Base-by-base conservation (phyloP, 2,797 vertebrate genomes). In the Botia almorhae region DNA sequence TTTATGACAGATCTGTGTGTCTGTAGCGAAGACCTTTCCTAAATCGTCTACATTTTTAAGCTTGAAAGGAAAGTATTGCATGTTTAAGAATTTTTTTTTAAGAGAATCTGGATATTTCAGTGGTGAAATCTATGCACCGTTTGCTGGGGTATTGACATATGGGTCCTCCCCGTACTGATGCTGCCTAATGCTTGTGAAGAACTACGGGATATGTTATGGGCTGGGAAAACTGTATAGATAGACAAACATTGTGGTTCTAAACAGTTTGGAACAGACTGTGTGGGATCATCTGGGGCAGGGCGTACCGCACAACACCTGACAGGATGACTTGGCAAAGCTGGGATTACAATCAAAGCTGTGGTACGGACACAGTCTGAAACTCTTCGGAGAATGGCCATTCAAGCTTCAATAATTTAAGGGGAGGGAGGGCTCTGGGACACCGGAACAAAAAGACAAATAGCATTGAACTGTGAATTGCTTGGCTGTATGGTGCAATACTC, bases 301-400 rank as follows among this genome's bases (percentile, higher is more conserved):
- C 36, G 78, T 36, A 82, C 83, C 84, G 82, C 83, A 75, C 74
- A 79, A 43, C 74, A 82, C 74, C 82, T 85, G 86, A 86, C 80
- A 82, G 84, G 84, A 90, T 91, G 91, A 93, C 89, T 89, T 85
- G 87, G 90, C 91, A 93, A 87, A 90, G 87, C 83, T 16, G 8
- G 71, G 69, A 50, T 79, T 84, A 85, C 85, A 88, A 87, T 84
- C 65, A 82, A 89, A 88, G 79, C 85, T 76, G 83, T 26, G 79
- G 29, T 77, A 85, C 74, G 23, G 77, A 79, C 79, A 3, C 88
- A 89, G 91, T 89, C 84, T 86, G 77, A 80, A 77, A 33, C 77
- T 85, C 90, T 88, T 86, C 85, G 21, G 56, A 13, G 21, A 56
- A 56, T 2, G 4, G n/a, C 21, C 56, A 33, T 33, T 33, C 33